Evolutionary conservation across 2,797 vertebrate species (phyloP), one percentile per base, ranked within the genome.

Genomic region (Emys orbicularis): DNA sequence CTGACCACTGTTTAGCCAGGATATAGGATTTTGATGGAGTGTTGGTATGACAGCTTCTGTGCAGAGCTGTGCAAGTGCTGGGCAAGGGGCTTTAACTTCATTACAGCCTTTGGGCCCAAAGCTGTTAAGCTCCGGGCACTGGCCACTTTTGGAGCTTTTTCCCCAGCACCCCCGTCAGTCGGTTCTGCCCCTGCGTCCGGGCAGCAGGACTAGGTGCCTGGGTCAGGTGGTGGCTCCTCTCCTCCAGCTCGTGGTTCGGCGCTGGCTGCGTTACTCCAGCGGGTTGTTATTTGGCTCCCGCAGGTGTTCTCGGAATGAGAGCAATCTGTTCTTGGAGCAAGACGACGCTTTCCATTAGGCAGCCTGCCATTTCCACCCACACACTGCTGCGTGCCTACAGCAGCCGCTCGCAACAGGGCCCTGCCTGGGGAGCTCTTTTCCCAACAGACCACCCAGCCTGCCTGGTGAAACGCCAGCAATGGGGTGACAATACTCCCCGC

Each of bases 351-450:
- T 84, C 91, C 95, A 94, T 94, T 52, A 37, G 41, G 95, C 94
- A 88, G 96, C 90, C 57, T 97, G 81, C 79, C 31, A n/a, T 97
- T 93, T 97, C 93, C 83, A 97, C 93, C 95, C 91, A 87, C 90
- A 95, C 50, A 18, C 16, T 82, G 50, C 72, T 93, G 90, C 83
- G 84, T 84, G 89, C 80, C 84, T 53, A 87, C 82, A 94, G 87
- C 77, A 98, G 87, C 76, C 95, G 85, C 72, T 94, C 94, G 59
- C 76, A 93, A 65, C n/a, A 90, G 80, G 84, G 86, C 81, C 83
- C 12, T 74, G 81, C 72, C 84, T 11, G 23, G 84, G 80, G 76
- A 79, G 65, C 3, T 8, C 81, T 83, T 95, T 93, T 96, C 81
- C 31, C 86, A 91, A 53, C 29, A 15, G 80, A 88, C 41, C 5